A percentile compares a stretch with the other conserved stretches of the same genome.
These are phyloP conservation scores for Coenonympha glycerion DNA, from an alignment of 2,888 invertebrate genomes.

Conservation along the genomic window DNA sequence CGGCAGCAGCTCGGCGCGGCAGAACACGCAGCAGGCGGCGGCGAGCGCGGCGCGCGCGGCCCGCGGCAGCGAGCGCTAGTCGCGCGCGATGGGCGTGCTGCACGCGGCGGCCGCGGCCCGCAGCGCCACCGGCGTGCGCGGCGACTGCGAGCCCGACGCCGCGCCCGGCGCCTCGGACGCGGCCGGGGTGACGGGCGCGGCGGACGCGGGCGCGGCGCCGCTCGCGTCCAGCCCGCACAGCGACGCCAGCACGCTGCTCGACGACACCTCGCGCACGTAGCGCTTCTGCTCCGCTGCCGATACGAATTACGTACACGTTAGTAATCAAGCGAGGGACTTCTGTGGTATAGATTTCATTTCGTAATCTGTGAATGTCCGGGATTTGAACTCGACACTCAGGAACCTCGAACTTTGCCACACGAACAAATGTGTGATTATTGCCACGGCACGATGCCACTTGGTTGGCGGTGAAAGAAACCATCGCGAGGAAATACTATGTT, in stretches of 20 bases:
- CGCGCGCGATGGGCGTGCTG: constrained; percentile 64
- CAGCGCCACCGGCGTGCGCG: constrained; percentile 31
- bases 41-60: constrained; percentile 23
- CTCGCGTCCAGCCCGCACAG: constrained; percentile 39
- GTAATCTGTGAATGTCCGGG: too few species aligned
- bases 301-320: not conserved
- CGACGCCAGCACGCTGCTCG: constrained; percentile 58
- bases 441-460: too few species aligned
- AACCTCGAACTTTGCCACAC: too few species aligned
- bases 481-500: too few species aligned
- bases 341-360: too few species aligned
- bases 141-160: constrained; percentile 19
- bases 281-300: constrained; percentile 67
- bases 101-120: constrained; percentile 43
- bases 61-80: constrained; percentile 37
- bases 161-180: constrained; percentile 33
- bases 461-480: too few species aligned
- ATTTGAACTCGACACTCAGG: too few species aligned
- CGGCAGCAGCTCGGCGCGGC: constrained; percentile 21
- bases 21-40: constrained; percentile 30
- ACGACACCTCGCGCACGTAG: constrained; percentile 63
- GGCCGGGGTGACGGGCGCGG: constrained; percentile 20
- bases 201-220: constrained; percentile 5
- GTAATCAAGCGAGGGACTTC: too few species aligned
- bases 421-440: too few species aligned